These are phyloP conservation scores for Lophotriccus pileatus DNA, from an alignment of 2,797 vertebrate genomes.

Conservation along the genomic window DNA sequence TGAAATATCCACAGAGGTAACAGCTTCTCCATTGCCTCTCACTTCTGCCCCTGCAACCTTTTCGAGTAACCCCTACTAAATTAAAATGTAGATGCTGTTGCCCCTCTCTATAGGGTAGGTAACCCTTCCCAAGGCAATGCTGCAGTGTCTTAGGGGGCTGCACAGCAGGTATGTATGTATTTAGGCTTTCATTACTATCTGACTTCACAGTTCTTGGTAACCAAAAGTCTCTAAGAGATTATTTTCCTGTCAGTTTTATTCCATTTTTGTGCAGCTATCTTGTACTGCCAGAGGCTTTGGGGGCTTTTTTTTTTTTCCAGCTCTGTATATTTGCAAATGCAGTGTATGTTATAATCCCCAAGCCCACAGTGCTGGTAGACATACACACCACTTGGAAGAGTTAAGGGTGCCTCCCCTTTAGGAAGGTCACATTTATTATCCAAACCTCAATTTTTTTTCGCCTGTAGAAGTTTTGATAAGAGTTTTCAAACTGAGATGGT, in stretches of 20 bases:
- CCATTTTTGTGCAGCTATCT: slow-evolving; percentile 25
- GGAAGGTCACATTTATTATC: background rate
- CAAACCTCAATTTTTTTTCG: background rate
- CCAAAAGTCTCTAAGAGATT: slow-evolving; percentile 18
- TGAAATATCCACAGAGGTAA: background rate
- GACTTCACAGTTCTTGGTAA: slow-evolving; percentile 3
- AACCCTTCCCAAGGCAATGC: background rate
- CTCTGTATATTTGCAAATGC: background rate
- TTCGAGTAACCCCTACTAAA: background rate
- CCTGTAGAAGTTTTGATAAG: background rate
- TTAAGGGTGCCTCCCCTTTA: background rate
- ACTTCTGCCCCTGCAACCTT: background rate
- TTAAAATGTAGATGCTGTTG: background rate
- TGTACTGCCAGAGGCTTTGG: background rate
- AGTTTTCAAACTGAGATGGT: background rate
- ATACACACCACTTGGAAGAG: background rate
- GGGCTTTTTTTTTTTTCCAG: background rate
- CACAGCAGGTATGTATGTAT: background rate
- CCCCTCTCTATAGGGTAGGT: background rate
- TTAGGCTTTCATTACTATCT: background rate
- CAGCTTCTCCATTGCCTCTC: background rate
- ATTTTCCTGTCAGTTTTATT: slow-evolving; percentile 27
- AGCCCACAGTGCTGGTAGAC: background rate
- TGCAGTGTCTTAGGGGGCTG: background rate
- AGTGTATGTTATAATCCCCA: background rate